Conservation (phyloP, 2,113 vertebrate species). For the Pomatostomus ruficeps region DNA sequence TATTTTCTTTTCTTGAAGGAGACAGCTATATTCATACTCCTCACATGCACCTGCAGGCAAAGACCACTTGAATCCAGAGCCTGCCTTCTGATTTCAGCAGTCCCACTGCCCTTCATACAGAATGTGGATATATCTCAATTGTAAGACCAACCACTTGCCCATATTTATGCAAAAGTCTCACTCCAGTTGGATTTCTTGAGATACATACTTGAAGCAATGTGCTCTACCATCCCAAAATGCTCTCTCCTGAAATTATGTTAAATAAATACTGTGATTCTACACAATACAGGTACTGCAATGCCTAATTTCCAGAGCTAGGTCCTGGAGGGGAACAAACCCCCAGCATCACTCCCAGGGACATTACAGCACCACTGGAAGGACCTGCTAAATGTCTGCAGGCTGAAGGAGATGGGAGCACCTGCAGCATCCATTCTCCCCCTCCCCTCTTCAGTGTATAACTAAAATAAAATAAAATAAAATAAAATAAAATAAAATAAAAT, state of each 20-base stretch:
- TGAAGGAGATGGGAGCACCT: not conserved
- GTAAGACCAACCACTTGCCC: not conserved
- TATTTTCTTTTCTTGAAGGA: constrained; percentile 15
- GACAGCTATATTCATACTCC: not conserved
- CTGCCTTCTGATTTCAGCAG: not conserved
- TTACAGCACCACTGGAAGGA: not conserved
- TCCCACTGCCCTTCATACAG: not conserved
- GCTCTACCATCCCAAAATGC: not conserved
- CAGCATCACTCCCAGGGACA: not conserved
- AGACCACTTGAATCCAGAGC: not conserved
- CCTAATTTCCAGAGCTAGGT: not conserved
- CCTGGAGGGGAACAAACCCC: not conserved
- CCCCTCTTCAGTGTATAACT: not conserved
- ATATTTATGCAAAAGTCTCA: not conserved
- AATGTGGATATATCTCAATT: not conserved
- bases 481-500: not conserved
- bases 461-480: not conserved
- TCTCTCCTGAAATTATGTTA: fast-evolving
- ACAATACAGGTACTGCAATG: not conserved
- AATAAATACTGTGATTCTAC: not conserved
- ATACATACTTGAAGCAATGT: not conserved
- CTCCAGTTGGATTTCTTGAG: not conserved
- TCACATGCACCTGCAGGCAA: not conserved
- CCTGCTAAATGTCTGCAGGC: fast-evolving
- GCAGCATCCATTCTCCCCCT: not conserved